A percentile compares a stretch with the other conserved stretches of the same genome.
Conservation (phyloP, 2,113 vertebrate species). For the Petromus typicus region DNA sequence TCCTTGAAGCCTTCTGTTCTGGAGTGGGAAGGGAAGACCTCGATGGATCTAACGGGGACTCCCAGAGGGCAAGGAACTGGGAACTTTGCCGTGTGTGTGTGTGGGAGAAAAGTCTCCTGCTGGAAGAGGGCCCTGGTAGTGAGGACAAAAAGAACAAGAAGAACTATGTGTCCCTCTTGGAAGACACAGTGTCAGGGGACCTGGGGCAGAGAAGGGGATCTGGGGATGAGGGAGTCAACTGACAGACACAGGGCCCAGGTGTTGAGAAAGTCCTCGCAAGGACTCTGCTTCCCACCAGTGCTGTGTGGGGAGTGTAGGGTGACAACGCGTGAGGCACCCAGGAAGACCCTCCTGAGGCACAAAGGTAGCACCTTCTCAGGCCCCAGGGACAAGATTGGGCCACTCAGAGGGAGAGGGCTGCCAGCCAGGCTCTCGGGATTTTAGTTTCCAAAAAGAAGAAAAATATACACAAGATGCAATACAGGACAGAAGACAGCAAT, state of each 20-base stretch:
- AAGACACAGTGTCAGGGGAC: background rate
- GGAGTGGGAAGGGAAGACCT: background rate
- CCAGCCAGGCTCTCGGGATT: background rate
- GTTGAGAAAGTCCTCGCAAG: background rate
- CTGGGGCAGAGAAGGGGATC: background rate
- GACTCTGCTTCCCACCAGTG: background rate
- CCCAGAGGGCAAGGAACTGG: background rate
- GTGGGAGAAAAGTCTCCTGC: background rate
- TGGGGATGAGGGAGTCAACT: background rate
- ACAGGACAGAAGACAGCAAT: accelerated
- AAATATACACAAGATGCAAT: too few relatives aligned
- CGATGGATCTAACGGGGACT: background rate
- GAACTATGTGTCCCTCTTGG: background rate
- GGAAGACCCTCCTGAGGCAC: background rate
- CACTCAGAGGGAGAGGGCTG: accelerated
- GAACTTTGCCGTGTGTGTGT: accelerated
- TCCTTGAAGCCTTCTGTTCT: background rate
- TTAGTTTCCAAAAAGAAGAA: background rate
- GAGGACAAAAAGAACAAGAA: background rate
- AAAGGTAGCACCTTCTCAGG: background rate
- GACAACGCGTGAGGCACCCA: background rate
- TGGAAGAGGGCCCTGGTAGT: background rate
- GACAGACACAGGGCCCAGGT: background rate
- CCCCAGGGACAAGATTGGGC: accelerated
- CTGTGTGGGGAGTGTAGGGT: background rate